A percentile compares a stretch with the other conserved stretches of the same genome.
Conservation (phyloP, 2,888 invertebrate species). For the Xylocampa areola region DNA sequence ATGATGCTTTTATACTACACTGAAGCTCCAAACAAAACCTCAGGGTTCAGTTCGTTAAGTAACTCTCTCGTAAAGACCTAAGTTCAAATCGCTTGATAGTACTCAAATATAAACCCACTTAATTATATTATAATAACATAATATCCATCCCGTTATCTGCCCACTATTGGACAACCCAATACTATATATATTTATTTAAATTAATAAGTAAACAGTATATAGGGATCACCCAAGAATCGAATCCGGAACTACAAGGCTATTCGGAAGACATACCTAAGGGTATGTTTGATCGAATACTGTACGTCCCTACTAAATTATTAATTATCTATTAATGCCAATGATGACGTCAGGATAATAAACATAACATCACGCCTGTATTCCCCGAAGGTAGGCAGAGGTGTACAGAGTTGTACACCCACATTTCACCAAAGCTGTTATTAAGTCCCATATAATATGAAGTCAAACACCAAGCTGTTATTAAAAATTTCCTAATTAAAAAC, state of each 20-base stretch:
- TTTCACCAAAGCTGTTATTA: no score
- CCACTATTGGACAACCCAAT: neutral
- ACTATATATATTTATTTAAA: neutral
- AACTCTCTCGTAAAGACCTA: no score
- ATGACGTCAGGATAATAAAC: constrained; percentile 25
- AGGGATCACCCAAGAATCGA: constrained; percentile 1
- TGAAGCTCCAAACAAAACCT: no score
- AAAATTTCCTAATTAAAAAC: no score
- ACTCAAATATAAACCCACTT: neutral
- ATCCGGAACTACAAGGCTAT: constrained; percentile 1
- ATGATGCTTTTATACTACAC: no score
- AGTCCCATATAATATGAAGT: no score
- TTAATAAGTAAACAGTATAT: no score
- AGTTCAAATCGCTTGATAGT: neutral
- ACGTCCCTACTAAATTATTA: neutral
- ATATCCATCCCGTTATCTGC: neutral
- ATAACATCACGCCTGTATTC: no score
- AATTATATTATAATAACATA: neutral
- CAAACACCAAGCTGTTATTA: no score
- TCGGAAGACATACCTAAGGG: neutral
- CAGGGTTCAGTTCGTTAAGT: no score
- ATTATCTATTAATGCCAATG: constrained; percentile 9
- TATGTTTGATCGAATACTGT: neutral
- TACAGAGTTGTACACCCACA: no score
- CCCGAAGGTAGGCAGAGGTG: no score